These are phyloP conservation scores for Melanotaenia trifasciata DNA, from an alignment of 2,797 vertebrate species.

Conservation along the genomic window DNA sequence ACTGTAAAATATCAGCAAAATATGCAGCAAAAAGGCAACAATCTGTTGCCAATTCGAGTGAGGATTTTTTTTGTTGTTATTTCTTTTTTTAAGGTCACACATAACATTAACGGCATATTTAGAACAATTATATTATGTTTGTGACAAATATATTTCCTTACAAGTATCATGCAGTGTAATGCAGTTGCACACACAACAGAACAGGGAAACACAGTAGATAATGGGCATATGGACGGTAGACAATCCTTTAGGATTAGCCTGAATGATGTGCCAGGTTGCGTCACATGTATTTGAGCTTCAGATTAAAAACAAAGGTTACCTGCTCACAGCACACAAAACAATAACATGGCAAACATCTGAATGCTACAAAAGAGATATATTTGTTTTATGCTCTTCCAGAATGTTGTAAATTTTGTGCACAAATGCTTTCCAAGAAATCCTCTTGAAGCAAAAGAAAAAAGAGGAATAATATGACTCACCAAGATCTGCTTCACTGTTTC, in stretches of 20 bases:
- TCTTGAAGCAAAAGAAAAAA: background rate
- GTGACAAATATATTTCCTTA: background rate
- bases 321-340: conserved; percentile 48
- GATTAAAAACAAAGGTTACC: conserved; percentile 77
- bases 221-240: conserved; percentile 81
- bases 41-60: background rate
- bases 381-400: background rate
- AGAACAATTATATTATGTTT: background rate
- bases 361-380: background rate
- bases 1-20: conserved; percentile 4
- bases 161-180: conserved; percentile 6
- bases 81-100: background rate
- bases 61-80: background rate
- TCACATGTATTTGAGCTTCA: conserved; percentile 74
- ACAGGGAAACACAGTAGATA: conserved; percentile 49
- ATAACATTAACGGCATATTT: background rate
- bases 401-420: background rate
- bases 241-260: conserved; percentile 85
- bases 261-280: conserved; percentile 66
- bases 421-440: background rate
- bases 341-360: background rate
- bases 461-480: background rate
- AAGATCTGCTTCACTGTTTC: background rate
- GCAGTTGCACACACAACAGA: background rate
- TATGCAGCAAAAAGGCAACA: conserved; percentile 1